Base-by-base conservation (phyloP, 2,113 vertebrate genomes). In the Amblyopsis rosae region DNA sequence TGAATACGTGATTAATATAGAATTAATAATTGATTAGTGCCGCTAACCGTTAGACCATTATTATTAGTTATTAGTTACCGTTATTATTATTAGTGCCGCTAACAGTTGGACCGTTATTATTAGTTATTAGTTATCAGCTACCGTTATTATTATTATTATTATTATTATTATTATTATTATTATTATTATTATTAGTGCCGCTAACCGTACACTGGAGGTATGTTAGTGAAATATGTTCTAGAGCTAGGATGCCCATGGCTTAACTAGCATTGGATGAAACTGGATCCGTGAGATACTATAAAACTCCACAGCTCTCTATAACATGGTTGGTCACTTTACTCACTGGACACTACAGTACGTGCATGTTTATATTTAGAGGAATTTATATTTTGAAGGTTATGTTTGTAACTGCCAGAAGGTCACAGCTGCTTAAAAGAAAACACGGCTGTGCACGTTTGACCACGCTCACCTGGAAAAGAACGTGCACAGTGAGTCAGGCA, bases 301-400 rank as follows among this genome's bases (percentile, higher is more conserved):
- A 73, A 68, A 65, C 55, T 26, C 63, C 80, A 77, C 71, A 33
- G 77, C 70, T 26, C 66, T 70, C 84, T 76, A 73, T 51, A 81
- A 17, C 1, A 32, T 58, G 66, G 64, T 54, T 19, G 48, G 12
- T 65, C 63, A 51, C 72, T 78, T 64, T 59, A 63, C 69, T 56
- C 67, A 19, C 58, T 47, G 70, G 67, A 49, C 55, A 41, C 59
- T 64, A 33, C 26, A 26, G 26, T 26, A 26, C 11, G n/a, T 47
- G 48, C 46, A n/a, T 32, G 71, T 67, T 73, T 86, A 80, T 77
- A 81, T 87, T 82, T 79, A 85, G 80, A 76, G 53, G 4, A 12
- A 59, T 15, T 32, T 46, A 76, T 59, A 59, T 32, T 51, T 1
- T 49, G 46, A 33, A 12, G 60, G 51, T 57, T 11, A 4, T 56